A percentile compares a stretch with the other conserved stretches of the same genome.
These are phyloP conservation scores for Chrysolina americana DNA, from an alignment of 2,888 invertebrate genomes.

Conservation along the genomic window DNA sequence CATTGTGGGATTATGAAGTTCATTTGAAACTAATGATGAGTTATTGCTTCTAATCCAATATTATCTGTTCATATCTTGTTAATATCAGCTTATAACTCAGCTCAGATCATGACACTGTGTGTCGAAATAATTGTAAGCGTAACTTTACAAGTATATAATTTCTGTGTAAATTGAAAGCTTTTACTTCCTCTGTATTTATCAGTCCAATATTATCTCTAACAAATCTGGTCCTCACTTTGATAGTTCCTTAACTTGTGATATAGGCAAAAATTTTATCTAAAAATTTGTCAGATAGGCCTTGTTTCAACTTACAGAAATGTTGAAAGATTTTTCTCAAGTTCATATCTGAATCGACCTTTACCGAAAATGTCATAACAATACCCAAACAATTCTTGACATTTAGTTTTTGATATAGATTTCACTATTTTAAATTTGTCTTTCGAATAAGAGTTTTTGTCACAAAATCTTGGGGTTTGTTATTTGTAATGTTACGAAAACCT, in stretches of 20 bases:
- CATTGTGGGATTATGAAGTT: background rate
- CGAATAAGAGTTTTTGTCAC: background rate
- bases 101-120: too few relatives aligned
- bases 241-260: too few relatives aligned
- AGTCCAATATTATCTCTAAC: background rate
- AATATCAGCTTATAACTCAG: too few relatives aligned
- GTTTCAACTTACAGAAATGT: background rate
- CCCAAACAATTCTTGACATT: conserved; percentile 9
- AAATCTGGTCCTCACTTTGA: background rate
- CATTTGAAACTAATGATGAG: conserved; percentile 5
- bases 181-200: too few relatives aligned
- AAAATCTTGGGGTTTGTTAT: conserved; percentile 9
- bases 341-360: background rate
- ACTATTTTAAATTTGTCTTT: conserved; percentile 1
- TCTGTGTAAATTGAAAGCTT: too few relatives aligned
- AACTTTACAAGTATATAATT: too few relatives aligned
- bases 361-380: background rate
- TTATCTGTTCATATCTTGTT: too few relatives aligned
- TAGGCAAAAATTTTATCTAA: too few relatives aligned
- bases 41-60: conserved; percentile 1
- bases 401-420: background rate
- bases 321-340: background rate
- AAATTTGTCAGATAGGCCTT: background rate
- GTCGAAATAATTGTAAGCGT: too few relatives aligned
- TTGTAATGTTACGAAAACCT: conserved; percentile 8